Evolutionary conservation across 2,113 vertebrate species (phyloP), one percentile per base, ranked within the genome.

Genomic region (Lichenostomus cassidix): DNA sequence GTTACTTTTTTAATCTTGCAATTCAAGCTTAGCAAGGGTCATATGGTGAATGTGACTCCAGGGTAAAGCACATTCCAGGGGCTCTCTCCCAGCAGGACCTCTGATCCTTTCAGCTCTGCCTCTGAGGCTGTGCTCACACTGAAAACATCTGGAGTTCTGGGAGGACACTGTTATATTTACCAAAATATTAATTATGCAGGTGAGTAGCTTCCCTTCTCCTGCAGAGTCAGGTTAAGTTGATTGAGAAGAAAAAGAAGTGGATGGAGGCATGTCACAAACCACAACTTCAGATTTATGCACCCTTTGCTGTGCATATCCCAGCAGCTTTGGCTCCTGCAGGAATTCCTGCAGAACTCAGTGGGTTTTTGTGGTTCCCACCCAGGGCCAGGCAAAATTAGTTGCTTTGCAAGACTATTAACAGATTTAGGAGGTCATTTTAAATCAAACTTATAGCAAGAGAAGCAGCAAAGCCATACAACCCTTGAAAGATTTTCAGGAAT

Each of bases 401-500:
- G 0, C 46, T 81, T 58, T 86, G 75, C 39, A 74, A 50, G 91
- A 52, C 90, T 90, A 82, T 53, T 56, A 92, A 94, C 67, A 93
- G 93, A 93, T 93, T 95, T 85, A 91, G 78, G 63, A 92, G 93
- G 87, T 85, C 39, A 88, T 83, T 88, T 90, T 47, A 97, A 95
- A 96, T 91, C 78, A 95, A 95, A 92, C 17, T 60, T 22, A 3
- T 53, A 90, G 87, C 58, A 90, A 74, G 60, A 88, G 71, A 96
- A 84, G 85, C 24, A 4, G 74, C 70, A 95, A 85, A 95, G 70
- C 95, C 92, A 88, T 59, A 50, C 59, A 86, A 88, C 79, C 75
- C 52, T 47, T 70, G 73, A 95, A 96, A 92, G 87, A 93, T 71
- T 94, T 92, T 63, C 90, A 90, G 91, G 94, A 97, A 97, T 80